Conservation (phyloP, 1,140 invertebrate species). For the Popillia japonica region DNA sequence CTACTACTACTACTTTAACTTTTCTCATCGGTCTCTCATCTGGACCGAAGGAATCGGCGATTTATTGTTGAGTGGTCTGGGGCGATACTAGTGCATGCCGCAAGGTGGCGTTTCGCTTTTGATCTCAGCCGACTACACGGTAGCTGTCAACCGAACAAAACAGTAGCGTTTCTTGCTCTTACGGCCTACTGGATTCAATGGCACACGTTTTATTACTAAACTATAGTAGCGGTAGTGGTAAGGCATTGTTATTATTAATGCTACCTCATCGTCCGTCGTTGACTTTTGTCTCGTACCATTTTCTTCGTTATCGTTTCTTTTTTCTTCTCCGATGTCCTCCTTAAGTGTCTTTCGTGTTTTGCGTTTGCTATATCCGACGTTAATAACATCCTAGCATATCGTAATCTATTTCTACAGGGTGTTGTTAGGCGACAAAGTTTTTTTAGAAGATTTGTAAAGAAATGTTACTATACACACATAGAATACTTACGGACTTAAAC, state of each 20-base stretch:
- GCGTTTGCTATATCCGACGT: constrained; percentile 5
- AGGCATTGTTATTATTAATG: constrained; percentile 34
- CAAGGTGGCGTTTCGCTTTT: constrained; percentile 27
- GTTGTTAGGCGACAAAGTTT: neutral
- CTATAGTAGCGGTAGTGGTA: constrained; percentile 29
- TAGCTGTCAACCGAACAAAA: constrained; percentile 33
- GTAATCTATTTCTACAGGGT: constrained; percentile 4
- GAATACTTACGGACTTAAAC: too few relatives aligned
- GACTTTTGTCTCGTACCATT: neutral
- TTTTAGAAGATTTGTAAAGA: too few relatives aligned
- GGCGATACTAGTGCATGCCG: constrained; percentile 27
- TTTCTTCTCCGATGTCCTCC: neutral
- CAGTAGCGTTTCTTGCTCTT: constrained; percentile 34
- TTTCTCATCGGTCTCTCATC: constrained; percentile 8
- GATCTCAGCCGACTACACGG: constrained; percentile 26
- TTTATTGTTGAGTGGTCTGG: constrained; percentile 33
- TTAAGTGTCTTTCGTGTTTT: constrained; percentile 17
- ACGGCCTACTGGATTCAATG: constrained; percentile 22
- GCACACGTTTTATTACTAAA: constrained; percentile 31
- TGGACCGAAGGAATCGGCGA: neutral
- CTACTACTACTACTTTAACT: neutral
- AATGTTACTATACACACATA: too few relatives aligned
- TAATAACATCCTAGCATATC: neutral
- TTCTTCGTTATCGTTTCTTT: neutral
- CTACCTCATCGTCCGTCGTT: constrained; percentile 24